Evolutionary conservation across 2,113 vertebrate genomes (phyloP), one percentile per base, ranked within the genome.

Genomic region (Oophaga pumilio): DNA sequence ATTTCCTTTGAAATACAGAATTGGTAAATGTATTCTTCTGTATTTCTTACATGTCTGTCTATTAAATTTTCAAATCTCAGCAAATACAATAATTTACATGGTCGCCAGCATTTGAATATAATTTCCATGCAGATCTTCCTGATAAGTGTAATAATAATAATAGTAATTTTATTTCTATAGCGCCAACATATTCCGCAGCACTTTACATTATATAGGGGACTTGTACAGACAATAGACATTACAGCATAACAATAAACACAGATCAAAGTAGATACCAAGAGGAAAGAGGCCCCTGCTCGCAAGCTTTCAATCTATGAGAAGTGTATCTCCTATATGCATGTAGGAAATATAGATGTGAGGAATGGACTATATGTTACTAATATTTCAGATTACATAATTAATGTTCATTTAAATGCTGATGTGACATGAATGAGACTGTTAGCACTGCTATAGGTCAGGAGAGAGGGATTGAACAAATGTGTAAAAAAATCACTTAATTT

Each of bases 1-100:
- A 53, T 83, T 83, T 83, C 50, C 56, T 69, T 68, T 68, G 62
- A 68, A 66, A 83, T n/a, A 69, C 8, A 17, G 81, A 53, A 68
- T 83, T 83, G 24, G 43, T 50, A 14, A 68, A 53, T 83, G n/a
- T 49, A 64, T 60, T 83, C 62, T 50, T 53, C 53, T 69, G 64
- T 53, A 68, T 50, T 68, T 68, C 80, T 82, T 43, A 11, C 66
- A 66, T 60, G 59, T 82, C 56, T 82, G 1, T 50, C 43, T 82
- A 50, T 68, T 82, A 22, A 68, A 62, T 66, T 66, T 81, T 62
- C 57, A 81, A 81, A 81, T 62, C 22, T 22, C 60, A 10, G 59
- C 43, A 82, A 82, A 82, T 82, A 20, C 66, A 64, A 82, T 82
- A 62, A 68, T 82, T 43, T 82, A 17, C 9, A 4, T 24, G 17